Evolutionary conservation across 2,113 vertebrate species (phyloP).

Genomic region (Actenoides lindsayi): DNA sequence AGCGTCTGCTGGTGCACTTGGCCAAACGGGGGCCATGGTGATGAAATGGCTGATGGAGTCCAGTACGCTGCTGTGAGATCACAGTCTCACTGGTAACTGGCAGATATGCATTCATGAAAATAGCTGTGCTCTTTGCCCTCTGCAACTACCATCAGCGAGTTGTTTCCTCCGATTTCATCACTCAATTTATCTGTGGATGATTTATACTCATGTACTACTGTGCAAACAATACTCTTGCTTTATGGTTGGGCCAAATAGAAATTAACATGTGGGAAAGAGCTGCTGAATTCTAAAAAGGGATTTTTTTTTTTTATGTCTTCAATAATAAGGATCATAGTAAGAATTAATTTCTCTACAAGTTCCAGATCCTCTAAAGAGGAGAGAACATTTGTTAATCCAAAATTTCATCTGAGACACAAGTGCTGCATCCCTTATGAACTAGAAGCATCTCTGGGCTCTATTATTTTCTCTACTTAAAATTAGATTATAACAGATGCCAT

Average conservation of each 20-base stretch:
- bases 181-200: neutral
- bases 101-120: too few species aligned
- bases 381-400: neutral
- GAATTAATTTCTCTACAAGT: neutral
- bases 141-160: neutral
- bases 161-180: neutral
- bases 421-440: neutral
- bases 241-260: neutral
- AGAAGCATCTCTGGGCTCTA: neutral
- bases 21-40: neutral
- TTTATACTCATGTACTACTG: neutral
- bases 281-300: neutral
- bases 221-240: neutral
- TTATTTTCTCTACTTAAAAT: slow-evolving; percentile 47
- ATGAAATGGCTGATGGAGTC: neutral
- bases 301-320: neutral
- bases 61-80: neutral
- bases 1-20: neutral
- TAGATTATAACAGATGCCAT: slow-evolving; percentile 38
- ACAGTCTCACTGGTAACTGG: neutral
- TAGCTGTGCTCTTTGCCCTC: neutral
- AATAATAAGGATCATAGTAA: neutral
- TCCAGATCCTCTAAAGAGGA: neutral
- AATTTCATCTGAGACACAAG: neutral
- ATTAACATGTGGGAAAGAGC: neutral